Evolutionary conservation across 2,797 vertebrate species (phyloP), one percentile per base, ranked within the genome.

Genomic region (Peromyscus melanophrys): DNA sequence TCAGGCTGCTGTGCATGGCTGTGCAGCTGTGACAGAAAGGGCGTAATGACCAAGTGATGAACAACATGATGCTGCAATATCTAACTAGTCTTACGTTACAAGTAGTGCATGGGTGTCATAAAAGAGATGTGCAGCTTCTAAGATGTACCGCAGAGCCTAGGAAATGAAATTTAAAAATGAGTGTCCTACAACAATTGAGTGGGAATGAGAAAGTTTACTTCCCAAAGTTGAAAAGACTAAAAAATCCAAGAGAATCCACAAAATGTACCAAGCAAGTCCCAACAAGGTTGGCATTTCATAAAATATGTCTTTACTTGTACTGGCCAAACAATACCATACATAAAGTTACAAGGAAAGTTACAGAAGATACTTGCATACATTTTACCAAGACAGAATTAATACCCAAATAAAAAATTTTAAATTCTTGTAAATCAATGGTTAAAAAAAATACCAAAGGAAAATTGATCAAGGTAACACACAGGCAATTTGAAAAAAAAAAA

Each of bases 271-370:
- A 81, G 55, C 0, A 94, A 89, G 13, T 82, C 86, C 89, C 80
- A 82, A 67, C 61, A 82, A 94, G 29, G 73, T 94, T 94, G 31
- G 69, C 12, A 93, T 95, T 92, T 88, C n/a, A 91, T 65, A 80
- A 63, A 16, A 4, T 34, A 89, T 29, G 12, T 92, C 14, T 81
- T 97, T 46, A 88, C 2, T 84, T 90, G 73, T 78, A 12, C 37
- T 91, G 19, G 34, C 76, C 46, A 94, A 95, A 93, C 21, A 77
- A 85, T 17, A 71, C 6, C 27, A 77, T 90, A 84, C 80, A 65
- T 25, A 94, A 89, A 83, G 55, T 88, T 80, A 76, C 3, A 71
- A 95, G 67, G 83, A 76, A 93, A 94, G 52, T 61, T 52, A 90
- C 89, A 86, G 29, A 76, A 85, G 29, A 43, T 63, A 73, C 34